phyloP scores from a whole-genome alignment of 1,140 invertebrate species.

The Chlorops oryzae region DNA sequence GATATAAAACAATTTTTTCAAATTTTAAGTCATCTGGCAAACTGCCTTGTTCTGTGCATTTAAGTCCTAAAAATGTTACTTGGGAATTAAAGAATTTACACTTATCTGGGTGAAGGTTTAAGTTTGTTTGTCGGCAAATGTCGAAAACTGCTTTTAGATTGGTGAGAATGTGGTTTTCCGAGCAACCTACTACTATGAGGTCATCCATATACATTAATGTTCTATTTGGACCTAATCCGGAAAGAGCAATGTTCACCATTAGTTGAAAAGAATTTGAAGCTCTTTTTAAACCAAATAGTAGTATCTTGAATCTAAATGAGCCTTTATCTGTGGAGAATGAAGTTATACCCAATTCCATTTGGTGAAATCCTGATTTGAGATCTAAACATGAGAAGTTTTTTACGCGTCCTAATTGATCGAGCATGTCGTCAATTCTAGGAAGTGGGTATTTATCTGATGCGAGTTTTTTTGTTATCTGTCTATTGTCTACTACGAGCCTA shows the following conservation, averaged over 20 bases:
- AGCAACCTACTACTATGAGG: too few species aligned
- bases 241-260: not conserved
- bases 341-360: conserved; percentile 29
- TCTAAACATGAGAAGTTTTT: conserved; percentile 46
- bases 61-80: conserved; percentile 24
- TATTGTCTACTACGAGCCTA: conserved; percentile 19
- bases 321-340: not conserved
- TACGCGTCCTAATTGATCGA: conserved; percentile 31
- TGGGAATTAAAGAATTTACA: conserved; percentile 19
- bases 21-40: conserved; percentile 5
- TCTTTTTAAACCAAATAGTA: conserved; percentile 4
- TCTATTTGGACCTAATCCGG: not conserved
- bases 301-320: not conserved
- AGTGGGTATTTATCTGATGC: conserved; percentile 30
- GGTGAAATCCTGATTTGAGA: conserved; percentile 47
- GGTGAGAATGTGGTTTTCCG: too few species aligned
- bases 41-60: conserved; percentile 15
- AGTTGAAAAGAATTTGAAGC: not conserved
- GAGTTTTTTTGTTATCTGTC: conserved; percentile 8
- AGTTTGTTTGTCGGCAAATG: conserved; percentile 8
- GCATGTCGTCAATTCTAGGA: too few species aligned
- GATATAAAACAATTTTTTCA: conserved; percentile 16
- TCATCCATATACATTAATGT: too few species aligned
- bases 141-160: conserved; percentile 2
- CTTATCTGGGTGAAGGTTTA: conserved; percentile 27